phyloP scores from a whole-genome alignment of 1,140 invertebrate genomes.

The Monochamus saltuarius region DNA sequence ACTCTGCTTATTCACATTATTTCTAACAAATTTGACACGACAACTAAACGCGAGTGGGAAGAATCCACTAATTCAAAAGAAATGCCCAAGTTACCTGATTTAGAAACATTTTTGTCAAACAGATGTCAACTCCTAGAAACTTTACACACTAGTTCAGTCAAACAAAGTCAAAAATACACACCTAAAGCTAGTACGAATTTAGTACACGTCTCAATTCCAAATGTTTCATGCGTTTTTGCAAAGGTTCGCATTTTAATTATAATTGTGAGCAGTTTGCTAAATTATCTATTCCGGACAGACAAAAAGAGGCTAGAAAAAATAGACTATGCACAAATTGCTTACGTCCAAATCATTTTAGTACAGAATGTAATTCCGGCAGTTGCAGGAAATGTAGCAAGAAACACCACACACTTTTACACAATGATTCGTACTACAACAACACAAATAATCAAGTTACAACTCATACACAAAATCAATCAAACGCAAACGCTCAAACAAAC shows the following conservation, averaged over 20 bases:
- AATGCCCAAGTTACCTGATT: slow-evolving; percentile 10
- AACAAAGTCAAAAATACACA: slow-evolving; percentile 2
- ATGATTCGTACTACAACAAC: too few species aligned
- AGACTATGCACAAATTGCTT: slow-evolving; percentile 9
- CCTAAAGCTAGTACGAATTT: not conserved
- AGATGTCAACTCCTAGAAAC: slow-evolving; percentile 23
- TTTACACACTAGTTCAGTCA: slow-evolving; percentile 1
- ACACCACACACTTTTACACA: too few species aligned
- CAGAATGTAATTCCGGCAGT: slow-evolving; percentile 3
- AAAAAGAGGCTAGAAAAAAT: slow-evolving; percentile 13
- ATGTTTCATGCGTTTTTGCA: not conserved
- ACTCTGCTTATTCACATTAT: slow-evolving; percentile 17
- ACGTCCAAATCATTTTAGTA: slow-evolving; percentile 10
- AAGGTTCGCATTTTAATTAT: slow-evolving; percentile 9
- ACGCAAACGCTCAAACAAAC: not conserved
- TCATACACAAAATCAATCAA: not conserved
- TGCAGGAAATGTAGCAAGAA: too few species aligned
- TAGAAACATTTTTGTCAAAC: slow-evolving; percentile 14
- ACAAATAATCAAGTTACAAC: not conserved
- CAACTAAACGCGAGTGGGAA: slow-evolving; percentile 17
- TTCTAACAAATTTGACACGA: slow-evolving; percentile 3
- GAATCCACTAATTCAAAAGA: slow-evolving; percentile 1
- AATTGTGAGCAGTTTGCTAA: slow-evolving; percentile 14
- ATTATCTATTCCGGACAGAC: slow-evolving; percentile 6
- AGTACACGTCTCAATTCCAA: not conserved